These are phyloP conservation scores for Tribolium castaneum DNA, from an alignment of 1,140 invertebrate genomes.

Conservation along the genomic window DNA sequence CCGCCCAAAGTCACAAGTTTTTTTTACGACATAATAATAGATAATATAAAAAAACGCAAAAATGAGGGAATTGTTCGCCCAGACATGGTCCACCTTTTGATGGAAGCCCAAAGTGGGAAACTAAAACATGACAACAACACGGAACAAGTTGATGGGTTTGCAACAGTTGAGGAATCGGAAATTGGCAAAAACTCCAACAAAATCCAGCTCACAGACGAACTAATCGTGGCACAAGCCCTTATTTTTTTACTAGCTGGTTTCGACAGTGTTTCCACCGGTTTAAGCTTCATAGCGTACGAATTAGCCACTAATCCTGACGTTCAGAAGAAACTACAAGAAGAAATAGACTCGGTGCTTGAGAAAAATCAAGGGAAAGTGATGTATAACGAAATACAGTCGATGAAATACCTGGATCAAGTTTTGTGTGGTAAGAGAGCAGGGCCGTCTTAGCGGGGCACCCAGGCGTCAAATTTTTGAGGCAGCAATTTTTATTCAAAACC, in stretches of 20 bases:
- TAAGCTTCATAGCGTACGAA: slow-evolving; percentile 67
- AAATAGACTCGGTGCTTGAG: slow-evolving; percentile 65
- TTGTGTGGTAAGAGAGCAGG: neutral
- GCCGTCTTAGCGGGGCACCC: too few species aligned
- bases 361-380: slow-evolving; percentile 54
- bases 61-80: slow-evolving; percentile 59
- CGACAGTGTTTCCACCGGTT: slow-evolving; percentile 70
- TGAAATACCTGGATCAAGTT: slow-evolving; percentile 59
- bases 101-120: slow-evolving; percentile 59
- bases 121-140: neutral
- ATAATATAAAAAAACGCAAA: slow-evolving; percentile 56
- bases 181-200: slow-evolving; percentile 61
- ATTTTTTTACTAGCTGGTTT: slow-evolving; percentile 67
- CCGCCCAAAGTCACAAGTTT: too few species aligned
- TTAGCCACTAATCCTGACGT: slow-evolving; percentile 70
- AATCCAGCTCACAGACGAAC: slow-evolving; percentile 55
- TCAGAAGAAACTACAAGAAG: slow-evolving; percentile 71
- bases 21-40: neutral
- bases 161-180: slow-evolving; percentile 63
- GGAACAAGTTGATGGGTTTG: slow-evolving; percentile 60
- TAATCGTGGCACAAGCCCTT: slow-evolving; percentile 57
- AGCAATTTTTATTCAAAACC: too few species aligned
- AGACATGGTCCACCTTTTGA: slow-evolving; percentile 63
- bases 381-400: slow-evolving; percentile 55
- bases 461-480: too few species aligned